Conservation (phyloP, 2,888 invertebrate genomes). For the Dynastes maya region DNA sequence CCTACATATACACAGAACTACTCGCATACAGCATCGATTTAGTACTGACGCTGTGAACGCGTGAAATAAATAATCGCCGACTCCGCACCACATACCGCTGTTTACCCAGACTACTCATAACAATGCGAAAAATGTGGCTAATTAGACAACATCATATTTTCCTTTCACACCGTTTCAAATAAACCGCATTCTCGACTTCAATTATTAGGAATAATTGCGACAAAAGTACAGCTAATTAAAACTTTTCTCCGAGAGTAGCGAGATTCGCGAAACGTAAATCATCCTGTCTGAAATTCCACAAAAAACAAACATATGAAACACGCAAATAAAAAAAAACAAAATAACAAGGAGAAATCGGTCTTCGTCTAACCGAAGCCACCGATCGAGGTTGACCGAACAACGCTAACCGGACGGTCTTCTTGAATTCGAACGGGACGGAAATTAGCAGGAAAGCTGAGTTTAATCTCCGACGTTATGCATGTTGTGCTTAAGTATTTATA, state of each 20-base stretch:
- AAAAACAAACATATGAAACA: no score
- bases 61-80: no score
- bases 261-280: not conserved
- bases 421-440: conserved; percentile 19
- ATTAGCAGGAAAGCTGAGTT: conserved; percentile 32
- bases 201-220: conserved; percentile 2
- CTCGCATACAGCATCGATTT: no score
- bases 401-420: not conserved
- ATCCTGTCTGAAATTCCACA: conserved; percentile 1
- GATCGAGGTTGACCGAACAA: not conserved
- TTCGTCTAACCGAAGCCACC: not conserved
- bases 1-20: no score
- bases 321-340: no score
- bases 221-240: conserved; percentile 17
- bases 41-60: no score
- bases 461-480: conserved; percentile 23
- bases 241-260: not conserved
- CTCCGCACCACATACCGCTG: no score
- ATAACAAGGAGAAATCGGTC: not conserved
- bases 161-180: not conserved
- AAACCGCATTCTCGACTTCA: not conserved
- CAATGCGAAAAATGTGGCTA: no score
- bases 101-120: no score
- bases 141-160: no score
- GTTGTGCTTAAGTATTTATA: conserved; percentile 24